Percentiles rank a stretch among this genome's conserved stretches.
These are phyloP conservation scores for Melanotaenia duboulayi DNA, from an alignment of 2,113 vertebrate genomes.

Conservation along the genomic window DNA sequence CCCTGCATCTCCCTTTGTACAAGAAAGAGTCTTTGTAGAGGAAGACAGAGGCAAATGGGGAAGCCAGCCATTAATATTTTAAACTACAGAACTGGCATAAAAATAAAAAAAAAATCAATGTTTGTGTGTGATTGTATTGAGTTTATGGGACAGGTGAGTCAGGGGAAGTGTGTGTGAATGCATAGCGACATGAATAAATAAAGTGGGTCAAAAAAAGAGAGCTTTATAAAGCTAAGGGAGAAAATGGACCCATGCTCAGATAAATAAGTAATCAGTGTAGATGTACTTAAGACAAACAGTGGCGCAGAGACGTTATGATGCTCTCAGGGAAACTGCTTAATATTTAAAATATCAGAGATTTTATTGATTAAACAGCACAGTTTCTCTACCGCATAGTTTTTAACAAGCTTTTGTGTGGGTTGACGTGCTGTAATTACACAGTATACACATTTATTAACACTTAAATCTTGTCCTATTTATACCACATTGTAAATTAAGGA, in stretches of 20 bases:
- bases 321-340: slow-evolving; percentile 49
- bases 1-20: slow-evolving; percentile 5
- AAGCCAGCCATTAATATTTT: slow-evolving; percentile 58
- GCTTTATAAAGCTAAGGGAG: slow-evolving; percentile 46
- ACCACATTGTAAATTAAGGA: not conserved
- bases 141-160: slow-evolving; percentile 20
- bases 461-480: not conserved
- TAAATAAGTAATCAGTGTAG: slow-evolving; percentile 76
- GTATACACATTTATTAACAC: not conserved
- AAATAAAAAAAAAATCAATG: slow-evolving; percentile 15
- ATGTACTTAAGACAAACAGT: slow-evolving; percentile 61
- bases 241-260: slow-evolving; percentile 44
- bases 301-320: slow-evolving; percentile 30
- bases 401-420: not conserved
- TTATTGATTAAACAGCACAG: slow-evolving; percentile 8
- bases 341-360: slow-evolving; percentile 48
- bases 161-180: slow-evolving; percentile 29
- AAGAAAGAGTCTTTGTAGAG: slow-evolving; percentile 23
- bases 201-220: slow-evolving; percentile 50
- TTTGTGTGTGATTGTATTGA: not conserved
- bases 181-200: slow-evolving; percentile 69
- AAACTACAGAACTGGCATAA: slow-evolving; percentile 34
- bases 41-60: slow-evolving; percentile 22
- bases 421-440: not conserved
- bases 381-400: not conserved